Percentiles rank a stretch among this genome's conserved stretches.
phyloP scores from a whole-genome alignment of 2,113 vertebrate species.

The Alces alces region DNA sequence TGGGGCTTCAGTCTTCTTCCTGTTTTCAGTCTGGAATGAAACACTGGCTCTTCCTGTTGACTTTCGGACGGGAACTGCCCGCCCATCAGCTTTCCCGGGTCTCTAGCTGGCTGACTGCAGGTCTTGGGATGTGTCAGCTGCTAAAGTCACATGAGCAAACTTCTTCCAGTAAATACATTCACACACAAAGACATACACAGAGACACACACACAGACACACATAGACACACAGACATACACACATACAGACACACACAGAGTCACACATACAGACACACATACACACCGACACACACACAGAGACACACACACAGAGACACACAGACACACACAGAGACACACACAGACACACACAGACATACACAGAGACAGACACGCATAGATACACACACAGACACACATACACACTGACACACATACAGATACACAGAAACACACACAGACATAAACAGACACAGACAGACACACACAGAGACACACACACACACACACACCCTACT shows the following conservation, averaged over 20 bases:
- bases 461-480: too few relatives aligned
- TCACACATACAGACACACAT: neutral
- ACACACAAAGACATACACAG: neutral
- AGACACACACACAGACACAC: neutral
- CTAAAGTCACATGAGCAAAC: fast-evolving
- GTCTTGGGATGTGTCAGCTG: neutral
- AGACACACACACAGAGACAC: neutral
- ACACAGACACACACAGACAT: fast-evolving
- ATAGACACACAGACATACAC: too few relatives aligned
- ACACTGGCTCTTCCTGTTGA: fast-evolving
- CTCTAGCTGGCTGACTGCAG: neutral
- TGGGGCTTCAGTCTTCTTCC: too few relatives aligned
- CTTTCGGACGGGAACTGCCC: fast-evolving
- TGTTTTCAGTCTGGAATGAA: neutral
- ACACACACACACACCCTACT: neutral
- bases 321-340: neutral
- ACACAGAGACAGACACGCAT: too few relatives aligned
- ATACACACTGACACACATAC: fast-evolving
- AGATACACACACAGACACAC: neutral
- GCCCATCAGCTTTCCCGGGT: too few relatives aligned
- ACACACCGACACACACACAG: neutral
- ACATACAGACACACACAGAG: neutral
- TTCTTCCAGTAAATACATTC: neutral
- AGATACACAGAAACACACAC: too few relatives aligned
- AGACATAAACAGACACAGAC: neutral